phyloP scores from a whole-genome alignment of 2,797 vertebrate species.

The Acestrorhynchus altus region DNA sequence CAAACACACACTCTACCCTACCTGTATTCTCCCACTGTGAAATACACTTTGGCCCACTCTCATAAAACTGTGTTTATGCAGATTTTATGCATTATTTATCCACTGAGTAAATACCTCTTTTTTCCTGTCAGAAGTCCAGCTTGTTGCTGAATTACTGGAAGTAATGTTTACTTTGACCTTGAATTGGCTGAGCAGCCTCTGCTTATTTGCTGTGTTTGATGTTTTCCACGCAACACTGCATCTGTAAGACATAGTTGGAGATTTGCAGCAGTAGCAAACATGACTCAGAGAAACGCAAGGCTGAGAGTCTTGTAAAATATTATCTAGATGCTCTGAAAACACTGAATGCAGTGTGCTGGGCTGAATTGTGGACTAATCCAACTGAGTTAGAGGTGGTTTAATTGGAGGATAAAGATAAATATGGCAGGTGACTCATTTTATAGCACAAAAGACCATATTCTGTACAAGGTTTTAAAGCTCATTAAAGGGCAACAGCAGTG shows the following conservation, averaged over 20 bases:
- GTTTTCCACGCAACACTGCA: conserved; percentile 33
- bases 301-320: conserved; percentile 17
- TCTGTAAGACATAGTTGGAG: conserved; percentile 40
- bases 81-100: conserved; percentile 59
- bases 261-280: conserved; percentile 26
- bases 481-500: too few species aligned
- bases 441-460: too few species aligned
- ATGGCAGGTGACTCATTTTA: too few species aligned
- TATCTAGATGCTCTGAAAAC: background rate
- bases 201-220: conserved; percentile 44
- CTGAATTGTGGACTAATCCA: too few species aligned
- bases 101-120: conserved; percentile 42
- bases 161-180: conserved; percentile 52
- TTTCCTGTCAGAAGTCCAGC: conserved; percentile 49
- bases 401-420: too few species aligned
- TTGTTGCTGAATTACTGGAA: conserved; percentile 57
- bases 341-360: background rate
- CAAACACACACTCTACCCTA: conserved; percentile 8
- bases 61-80: conserved; percentile 48
- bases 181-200: conserved; percentile 31
- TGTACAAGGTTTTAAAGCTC: too few species aligned
- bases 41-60: conserved; percentile 26
- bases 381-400: too few species aligned
- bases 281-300: conserved; percentile 24
- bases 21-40: conserved; percentile 42